Base-by-base conservation (phyloP, 92 coral and sea anemone species). In the Umimayanthus kanabou region DNA sequence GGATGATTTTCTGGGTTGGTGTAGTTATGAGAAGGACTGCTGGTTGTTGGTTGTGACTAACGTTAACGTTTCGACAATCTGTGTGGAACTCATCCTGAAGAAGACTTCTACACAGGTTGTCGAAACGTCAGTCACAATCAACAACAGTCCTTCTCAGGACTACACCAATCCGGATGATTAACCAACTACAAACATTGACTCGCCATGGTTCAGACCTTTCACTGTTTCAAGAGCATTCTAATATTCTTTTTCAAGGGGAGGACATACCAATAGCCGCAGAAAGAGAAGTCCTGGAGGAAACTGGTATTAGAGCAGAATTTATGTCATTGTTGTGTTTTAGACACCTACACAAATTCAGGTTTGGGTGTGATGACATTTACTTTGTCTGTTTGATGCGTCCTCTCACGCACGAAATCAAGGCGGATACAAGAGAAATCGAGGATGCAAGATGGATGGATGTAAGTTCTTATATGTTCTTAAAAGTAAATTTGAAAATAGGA, bases 371-470 rank as follows among this genome's bases (percentile, higher is more conserved):
- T 29, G 98, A 95, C 67, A 39, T 95, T 66, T 95, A 93, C 85
- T 95, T 95, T 45, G 88, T 91, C 47, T 93, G 94, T 73, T 79
- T 91, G 57, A 80, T 95, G 84, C 92, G 67, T 39, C 94, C 98
- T 28, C 85, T 91, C 28, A 91, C 84, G 33, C 92, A 92, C 5
- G 87, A 93, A 47, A 95, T 95, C 40, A 90, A 93, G 50, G 82
- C 72, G 47, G 98, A 95, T 76, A 72, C 93, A 57, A 78, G 85
- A 67, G 98, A 95, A 84, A 91, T 95, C 67, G 80, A 89, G 39
- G 96, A 88, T 88, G 98, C 98, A 37, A 89, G 86, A 71, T 95
- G 96, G 98, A 95, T 95, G 95, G 92, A 95, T 86, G 98, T 94
- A 87, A 94, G 93, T 84, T 26, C 16, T 45, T 40, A 33, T 33